Base-by-base conservation (phyloP, 2,888 invertebrate genomes). In the Palloptera scutellata region DNA sequence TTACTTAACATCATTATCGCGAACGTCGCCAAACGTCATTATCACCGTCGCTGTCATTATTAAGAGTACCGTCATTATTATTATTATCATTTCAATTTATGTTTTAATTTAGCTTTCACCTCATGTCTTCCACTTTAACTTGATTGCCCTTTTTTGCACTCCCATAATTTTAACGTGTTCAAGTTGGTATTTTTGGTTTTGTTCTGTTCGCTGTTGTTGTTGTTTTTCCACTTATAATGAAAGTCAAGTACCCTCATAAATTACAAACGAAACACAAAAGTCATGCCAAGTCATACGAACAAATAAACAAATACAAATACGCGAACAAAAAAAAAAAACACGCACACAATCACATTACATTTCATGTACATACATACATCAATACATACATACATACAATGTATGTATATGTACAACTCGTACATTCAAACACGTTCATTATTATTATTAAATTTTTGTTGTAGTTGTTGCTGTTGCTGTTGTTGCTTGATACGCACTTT, bases 361-460 rank as follows among this genome's bases (percentile, higher is more conserved):
- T n/a, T n/a, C n/a, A 30, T 30, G 30, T 6, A 15, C 42, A 15
- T 6, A 30, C 6, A 20, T 45, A 57, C 45, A 43, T 43, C 30
- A n/a, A 53, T 42, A 45, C 15, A 48, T 9, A 66, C 43, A 66
- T 20, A 43, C 48, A 61, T 13, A 60, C 54, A 13, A 57, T 15
- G 19, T 11, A 55, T 19, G 40, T n/a, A n/a, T n/a, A n/a, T n/a
- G n/a, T n/a, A n/a, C 41, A 13, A 45, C 13, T 12, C 12, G 48
- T 15, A 8, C 48, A 48, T 48, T 48, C 15, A 48, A 4, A 30
- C 30, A 6, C 30, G 30, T 30, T 30, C 6, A 30, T 4, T 30
- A 30, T 30, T 30, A 30, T 30, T 30, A 30, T 30, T 30, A 4
- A n/a, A n/a, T 30, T 2, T 5, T 48, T 48, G 48, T 48, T 48